Percentiles rank a stretch among this genome's conserved stretches.
These are phyloP conservation scores for Capra hircus DNA, from an alignment of 2,113 vertebrate species.

Conservation along the genomic window DNA sequence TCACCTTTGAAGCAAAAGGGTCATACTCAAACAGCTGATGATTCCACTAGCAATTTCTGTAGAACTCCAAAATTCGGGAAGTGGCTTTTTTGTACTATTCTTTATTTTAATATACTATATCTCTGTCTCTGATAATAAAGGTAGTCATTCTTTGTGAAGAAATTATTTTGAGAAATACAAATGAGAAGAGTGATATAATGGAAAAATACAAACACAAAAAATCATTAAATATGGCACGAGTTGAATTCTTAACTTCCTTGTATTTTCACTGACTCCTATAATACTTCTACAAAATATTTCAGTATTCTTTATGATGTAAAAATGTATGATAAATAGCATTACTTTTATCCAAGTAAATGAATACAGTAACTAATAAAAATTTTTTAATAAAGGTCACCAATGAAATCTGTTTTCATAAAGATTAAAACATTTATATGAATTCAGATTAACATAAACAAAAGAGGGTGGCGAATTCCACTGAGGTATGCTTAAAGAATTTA, in stretches of 20 bases:
- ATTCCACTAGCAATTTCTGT: neutral
- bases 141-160: neutral
- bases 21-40: neutral
- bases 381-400: neutral
- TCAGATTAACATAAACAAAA: neutral
- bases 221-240: neutral
- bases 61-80: neutral
- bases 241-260: neutral
- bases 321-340: neutral
- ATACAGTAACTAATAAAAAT: neutral
- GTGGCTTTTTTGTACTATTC: neutral
- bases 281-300: neutral
- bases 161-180: constrained; percentile 28
- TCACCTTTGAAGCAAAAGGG: neutral
- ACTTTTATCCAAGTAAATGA: neutral
- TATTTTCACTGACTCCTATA: neutral
- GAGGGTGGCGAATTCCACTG: neutral
- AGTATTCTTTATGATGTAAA: neutral
- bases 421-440: neutral
- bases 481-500: neutral
- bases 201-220: neutral
- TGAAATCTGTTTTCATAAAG: neutral
- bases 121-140: neutral
- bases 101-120: neutral
- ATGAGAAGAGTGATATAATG: neutral